Evolutionary conservation across 2,888 invertebrate genomes (phyloP), one percentile per base, ranked within the genome.

Genomic region (Crepidodera aurea): DNA sequence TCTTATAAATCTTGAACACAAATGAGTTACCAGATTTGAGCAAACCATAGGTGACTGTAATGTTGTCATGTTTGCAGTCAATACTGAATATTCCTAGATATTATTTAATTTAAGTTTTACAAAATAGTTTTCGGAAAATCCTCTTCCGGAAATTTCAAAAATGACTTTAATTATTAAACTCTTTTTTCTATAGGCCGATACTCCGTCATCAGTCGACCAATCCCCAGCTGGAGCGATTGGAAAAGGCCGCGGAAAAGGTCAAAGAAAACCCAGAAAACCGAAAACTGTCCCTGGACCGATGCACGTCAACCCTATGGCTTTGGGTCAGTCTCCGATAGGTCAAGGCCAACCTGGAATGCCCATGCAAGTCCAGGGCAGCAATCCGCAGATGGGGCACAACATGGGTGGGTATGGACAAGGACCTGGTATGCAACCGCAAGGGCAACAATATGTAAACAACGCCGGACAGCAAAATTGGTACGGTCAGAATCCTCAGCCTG

Each of bases 171-270:
- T n/a, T n/a, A n/a, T n/a, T n/a, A n/a, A n/a, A n/a, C n/a, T n/a
- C n/a, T n/a, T n/a, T n/a, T 55, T 25, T 51, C 83, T 80, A 84
- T 88, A 87, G 80, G 87, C 88, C 4, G 88, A 88, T 71, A 88
- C 88, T 0, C 89, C 85, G 74, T 90, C 85, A 66, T 90, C 85
- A 71, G 85, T 85, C 72, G 91, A 88, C 75, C 90, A 87, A 74
- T 89, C 86, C 64, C 90, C 86, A 74, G 73, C 75, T 12, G 71
- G 77, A 57, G 64, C 54, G 1, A 68, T 78, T 1, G 84, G 85
- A 6, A 85, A 86, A 72, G 83, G 86, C 19, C 72, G 78, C 25
- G 86, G 73, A 76, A 79, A 87, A 84, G 76, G 81, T 74, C 71
- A 81, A 80, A 69, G 83, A 82, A 83, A 83, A 82, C 82, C 72